Evolutionary conservation across 2,113 vertebrate species (phyloP).

Genomic region (Sapayoa aenigma): DNA sequence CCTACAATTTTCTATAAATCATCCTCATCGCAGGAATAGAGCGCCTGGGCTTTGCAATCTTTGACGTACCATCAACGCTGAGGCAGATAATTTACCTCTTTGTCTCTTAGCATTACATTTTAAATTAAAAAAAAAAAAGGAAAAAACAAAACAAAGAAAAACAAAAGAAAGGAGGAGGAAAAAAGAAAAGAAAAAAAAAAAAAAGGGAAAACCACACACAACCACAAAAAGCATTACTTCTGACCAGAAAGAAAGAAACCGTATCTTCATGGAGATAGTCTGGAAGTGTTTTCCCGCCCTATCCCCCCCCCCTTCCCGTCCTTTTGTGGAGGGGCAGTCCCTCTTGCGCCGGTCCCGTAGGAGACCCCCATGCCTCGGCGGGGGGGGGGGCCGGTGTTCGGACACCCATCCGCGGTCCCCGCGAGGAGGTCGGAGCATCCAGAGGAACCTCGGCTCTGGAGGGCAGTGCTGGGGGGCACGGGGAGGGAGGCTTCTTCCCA

Average conservation of each 20-base stretch:
- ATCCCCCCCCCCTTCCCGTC: not conserved
- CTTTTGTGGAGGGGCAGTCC: no score
- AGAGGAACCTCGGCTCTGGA: not conserved
- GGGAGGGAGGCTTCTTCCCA: not conserved
- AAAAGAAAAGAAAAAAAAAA: not conserved
- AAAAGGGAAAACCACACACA: not conserved
- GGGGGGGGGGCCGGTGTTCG: no score
- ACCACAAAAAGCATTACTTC: not conserved
- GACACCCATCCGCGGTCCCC: not conserved
- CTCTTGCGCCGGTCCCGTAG: not conserved
- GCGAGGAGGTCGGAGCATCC: not conserved
- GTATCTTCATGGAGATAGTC: not conserved
- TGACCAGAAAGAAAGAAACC: not conserved
- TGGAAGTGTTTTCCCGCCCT: not conserved
- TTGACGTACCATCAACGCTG: slow-evolving; percentile 59
- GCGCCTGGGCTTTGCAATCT: slow-evolving; percentile 67
- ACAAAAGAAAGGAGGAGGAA: not conserved
- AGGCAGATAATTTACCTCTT: slow-evolving; percentile 74
- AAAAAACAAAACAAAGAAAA: not conserved
- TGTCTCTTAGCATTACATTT: slow-evolving; percentile 60
- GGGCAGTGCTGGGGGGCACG: not conserved
- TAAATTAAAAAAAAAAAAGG: not conserved
- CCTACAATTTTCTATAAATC: slow-evolving; percentile 75
- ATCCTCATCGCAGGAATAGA: slow-evolving; percentile 65
- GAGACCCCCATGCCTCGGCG: not conserved